These are phyloP conservation scores for Thecophora atra DNA, from an alignment of 2,888 invertebrate genomes.

Conservation along the genomic window DNA sequence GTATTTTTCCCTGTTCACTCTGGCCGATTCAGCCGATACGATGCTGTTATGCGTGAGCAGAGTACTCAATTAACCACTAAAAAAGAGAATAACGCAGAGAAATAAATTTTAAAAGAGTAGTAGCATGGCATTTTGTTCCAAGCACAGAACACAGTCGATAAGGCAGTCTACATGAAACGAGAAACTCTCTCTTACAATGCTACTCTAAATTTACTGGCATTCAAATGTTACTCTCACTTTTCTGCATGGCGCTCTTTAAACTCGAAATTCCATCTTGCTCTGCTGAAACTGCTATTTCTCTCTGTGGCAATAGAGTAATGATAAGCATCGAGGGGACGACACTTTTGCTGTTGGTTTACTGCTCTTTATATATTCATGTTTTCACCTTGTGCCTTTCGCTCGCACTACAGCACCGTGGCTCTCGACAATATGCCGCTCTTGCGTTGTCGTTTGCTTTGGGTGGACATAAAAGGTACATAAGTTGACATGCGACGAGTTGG, in stretches of 20 bases:
- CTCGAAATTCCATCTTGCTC: background rate
- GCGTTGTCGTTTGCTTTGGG: slow-evolving; percentile 53
- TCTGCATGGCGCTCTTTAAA: background rate
- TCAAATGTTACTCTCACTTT: background rate
- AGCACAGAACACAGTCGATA: too few relatives aligned
- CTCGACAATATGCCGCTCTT: slow-evolving; percentile 43
- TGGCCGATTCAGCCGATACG: background rate
- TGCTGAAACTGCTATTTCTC: too few relatives aligned
- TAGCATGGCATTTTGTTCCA: too few relatives aligned
- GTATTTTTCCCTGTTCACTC: too few relatives aligned
- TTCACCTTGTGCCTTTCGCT: slow-evolving; percentile 6
- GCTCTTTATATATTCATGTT: too few relatives aligned
- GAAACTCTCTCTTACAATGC: too few relatives aligned
- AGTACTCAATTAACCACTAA: too few relatives aligned
- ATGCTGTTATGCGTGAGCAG: background rate
- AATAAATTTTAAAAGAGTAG: background rate
- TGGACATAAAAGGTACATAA: slow-evolving; percentile 53
- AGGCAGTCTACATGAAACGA: too few relatives aligned
- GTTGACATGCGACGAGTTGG: slow-evolving; percentile 62
- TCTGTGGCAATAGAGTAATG: background rate
- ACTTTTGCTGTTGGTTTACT: slow-evolving; percentile 22
- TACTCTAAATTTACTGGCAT: too few relatives aligned
- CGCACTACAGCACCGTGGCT: slow-evolving; percentile 35
- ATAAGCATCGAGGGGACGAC: slow-evolving; percentile 22
- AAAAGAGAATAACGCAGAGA: background rate